These are phyloP conservation scores for Sarcophaga peregrina DNA, from an alignment of 1,140 invertebrate species.

Conservation along the genomic window DNA sequence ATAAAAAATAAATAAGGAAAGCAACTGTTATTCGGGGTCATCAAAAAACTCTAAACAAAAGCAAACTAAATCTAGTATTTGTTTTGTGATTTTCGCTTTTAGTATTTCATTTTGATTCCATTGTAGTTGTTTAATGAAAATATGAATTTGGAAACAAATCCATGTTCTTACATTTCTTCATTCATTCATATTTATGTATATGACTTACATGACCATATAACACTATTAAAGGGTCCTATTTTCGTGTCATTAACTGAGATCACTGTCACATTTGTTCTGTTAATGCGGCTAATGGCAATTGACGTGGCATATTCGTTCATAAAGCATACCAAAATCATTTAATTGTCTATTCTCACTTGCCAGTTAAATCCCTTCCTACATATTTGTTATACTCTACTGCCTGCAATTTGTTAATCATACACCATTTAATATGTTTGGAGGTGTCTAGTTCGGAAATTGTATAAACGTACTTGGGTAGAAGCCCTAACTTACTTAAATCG, in stretches of 20 bases:
- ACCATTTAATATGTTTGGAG: too few species aligned
- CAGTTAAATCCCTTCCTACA: background rate
- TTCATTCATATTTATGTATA: background rate
- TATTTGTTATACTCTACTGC: too few species aligned
- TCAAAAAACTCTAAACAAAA: background rate
- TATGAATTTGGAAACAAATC: background rate
- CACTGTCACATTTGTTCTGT: constrained; percentile 31
- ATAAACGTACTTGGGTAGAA: too few species aligned
- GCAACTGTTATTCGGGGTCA: background rate
- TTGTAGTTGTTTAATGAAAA: constrained; percentile 23
- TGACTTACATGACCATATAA: background rate
- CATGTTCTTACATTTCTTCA: background rate
- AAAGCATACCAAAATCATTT: background rate
- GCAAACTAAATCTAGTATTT: background rate
- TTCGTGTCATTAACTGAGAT: constrained; percentile 36
- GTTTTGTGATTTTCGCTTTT: constrained; percentile 7
- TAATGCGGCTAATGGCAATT: background rate
- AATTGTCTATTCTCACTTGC: background rate
- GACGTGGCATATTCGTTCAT: background rate
- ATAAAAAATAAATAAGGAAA: background rate
- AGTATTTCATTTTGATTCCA: background rate
- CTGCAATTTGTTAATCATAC: too few species aligned
- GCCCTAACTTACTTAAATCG: too few species aligned
- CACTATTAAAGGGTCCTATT: background rate
- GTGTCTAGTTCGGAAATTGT: too few species aligned